Base-by-base conservation (phyloP, 1,140 invertebrate species). In the Pogonomyrmex californicus region DNA sequence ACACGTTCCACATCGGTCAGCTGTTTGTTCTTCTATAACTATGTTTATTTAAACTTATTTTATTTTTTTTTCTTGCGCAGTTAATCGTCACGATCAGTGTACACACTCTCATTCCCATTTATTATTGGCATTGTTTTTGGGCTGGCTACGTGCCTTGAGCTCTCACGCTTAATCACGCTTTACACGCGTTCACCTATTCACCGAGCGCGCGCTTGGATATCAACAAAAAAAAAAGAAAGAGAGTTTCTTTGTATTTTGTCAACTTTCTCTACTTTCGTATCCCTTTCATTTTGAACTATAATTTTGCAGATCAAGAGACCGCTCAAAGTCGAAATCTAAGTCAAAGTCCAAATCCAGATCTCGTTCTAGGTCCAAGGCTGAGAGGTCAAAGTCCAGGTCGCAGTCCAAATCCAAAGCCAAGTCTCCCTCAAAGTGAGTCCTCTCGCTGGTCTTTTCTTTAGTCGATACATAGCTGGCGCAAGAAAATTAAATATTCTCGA, bases 301-400 rank as follows among this genome's bases (percentile, higher is more conserved):
- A 94, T 94, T 94, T 95, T 95, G 71, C 93, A 97, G 96, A 94
- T 97, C 96, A 87, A 95, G 95, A 89, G 96, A 96, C 91, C 94
- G 96, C 79, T 96, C 96, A 90, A 96, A 95, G 93, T 96, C 96
- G 81, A 95, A 95, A 92, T 96, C 96, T 87, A 95, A 96, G 90
- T 96, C 95, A 91, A 96, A 95, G 92, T 96, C 96, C 86, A 96
- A 96, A 93, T 96, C 96, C 75, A 95, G 96, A 93, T 96, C 96
- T 91, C 95, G 95, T 90, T 96, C 96, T 90, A 95, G 95, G 85
- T 96, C 96, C 82, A 95, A 95, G 91, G 92, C 95, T 91, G 95
- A 96, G 88, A 96, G 96, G 91, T 96, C 96, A 86, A 96, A 96
- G 91, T 96, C 96, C 86, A 95, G 96, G 87, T 96, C 96, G 88